These are phyloP conservation scores for Julus scandinavius DNA, from an alignment of 2,888 invertebrate genomes.

Conservation along the genomic window DNA sequence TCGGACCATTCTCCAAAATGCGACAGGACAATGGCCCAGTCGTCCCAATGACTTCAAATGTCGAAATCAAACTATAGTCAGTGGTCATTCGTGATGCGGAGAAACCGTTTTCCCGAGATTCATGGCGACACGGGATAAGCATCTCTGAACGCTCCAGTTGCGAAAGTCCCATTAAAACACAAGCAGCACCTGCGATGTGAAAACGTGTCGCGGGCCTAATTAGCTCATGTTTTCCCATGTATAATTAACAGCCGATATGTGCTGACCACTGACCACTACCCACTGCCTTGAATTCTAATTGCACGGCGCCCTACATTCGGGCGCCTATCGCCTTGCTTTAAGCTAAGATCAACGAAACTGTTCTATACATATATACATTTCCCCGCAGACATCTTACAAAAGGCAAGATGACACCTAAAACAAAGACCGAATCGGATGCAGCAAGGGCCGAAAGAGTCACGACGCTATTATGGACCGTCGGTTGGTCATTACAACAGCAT, in stretches of 20 bases:
- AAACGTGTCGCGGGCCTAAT: constrained; percentile 20
- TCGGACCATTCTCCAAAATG: too few relatives aligned
- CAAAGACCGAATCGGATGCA: too few relatives aligned
- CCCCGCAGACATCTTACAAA: too few relatives aligned
- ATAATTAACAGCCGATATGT: neutral
- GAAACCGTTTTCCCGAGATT: neutral
- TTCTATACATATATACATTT: too few relatives aligned
- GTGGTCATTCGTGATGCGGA: neutral
- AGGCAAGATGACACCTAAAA: too few relatives aligned
- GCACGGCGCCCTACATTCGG: neutral
- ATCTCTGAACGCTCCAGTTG: neutral
- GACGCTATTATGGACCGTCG: too few relatives aligned
- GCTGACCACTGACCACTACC: constrained; percentile 33
- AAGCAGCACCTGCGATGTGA: neutral
- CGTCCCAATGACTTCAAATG: too few relatives aligned
- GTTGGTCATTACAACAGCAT: neutral
- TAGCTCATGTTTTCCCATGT: neutral
- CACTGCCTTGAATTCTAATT: constrained; percentile 19
- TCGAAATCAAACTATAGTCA: too few relatives aligned
- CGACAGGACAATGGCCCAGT: too few relatives aligned
- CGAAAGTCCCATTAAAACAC: neutral
- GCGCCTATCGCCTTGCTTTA: neutral
- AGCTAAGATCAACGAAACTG: too few relatives aligned
- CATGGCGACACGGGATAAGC: neutral
- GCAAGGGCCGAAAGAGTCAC: too few relatives aligned